Base-by-base conservation (phyloP, 1,140 invertebrate genomes). In the Drosophila chauvacae region DNA sequence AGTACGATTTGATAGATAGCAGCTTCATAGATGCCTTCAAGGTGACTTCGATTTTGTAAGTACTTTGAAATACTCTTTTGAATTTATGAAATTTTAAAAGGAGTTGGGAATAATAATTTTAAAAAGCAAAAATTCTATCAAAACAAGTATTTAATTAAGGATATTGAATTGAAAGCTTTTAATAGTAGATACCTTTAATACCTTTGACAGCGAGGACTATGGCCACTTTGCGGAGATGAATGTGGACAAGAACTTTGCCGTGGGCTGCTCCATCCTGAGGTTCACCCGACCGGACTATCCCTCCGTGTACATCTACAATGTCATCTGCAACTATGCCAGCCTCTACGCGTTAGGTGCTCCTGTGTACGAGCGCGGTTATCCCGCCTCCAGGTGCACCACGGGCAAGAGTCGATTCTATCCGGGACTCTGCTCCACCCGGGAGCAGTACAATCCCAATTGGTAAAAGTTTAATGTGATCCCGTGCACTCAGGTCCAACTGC, bases 181-280 rank as follows among this genome's bases (percentile, higher is more conserved):
- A 26, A 26, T 26, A 26, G 5, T 26, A 26, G 26, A 26, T 26
- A 3, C 26, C 4, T 26, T 26, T 23, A 23, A 1, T 26, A 5
- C 26, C 26, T 26, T 26, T 26, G 4, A 11, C 41, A 92, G 91
- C 56, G 87, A 92, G 80, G 86, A 91, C 57, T 92, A 92, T 59
- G 91, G 91, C 0, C 91, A 92, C 58, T 92, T 92, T 81, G 90
- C 87, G 0, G 91, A 92, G 69, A 91, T 92, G 74, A 77, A 77
- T 51, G 91, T 92, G 51, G 91, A 92, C 75, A 83, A 84, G 2
- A 92, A 81, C 39, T 85, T 80, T 0, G 79, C 80, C 13, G 48
- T 92, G 13, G 91, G 91, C 16, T 92, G 91, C 45, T 81, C 90
- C 2, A 91, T 91, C 3, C 60, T 92, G 53, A 71, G 85, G 4